Conservation (phyloP, 2,113 vertebrate genomes). For the Lethenteron reissneri region DNA sequence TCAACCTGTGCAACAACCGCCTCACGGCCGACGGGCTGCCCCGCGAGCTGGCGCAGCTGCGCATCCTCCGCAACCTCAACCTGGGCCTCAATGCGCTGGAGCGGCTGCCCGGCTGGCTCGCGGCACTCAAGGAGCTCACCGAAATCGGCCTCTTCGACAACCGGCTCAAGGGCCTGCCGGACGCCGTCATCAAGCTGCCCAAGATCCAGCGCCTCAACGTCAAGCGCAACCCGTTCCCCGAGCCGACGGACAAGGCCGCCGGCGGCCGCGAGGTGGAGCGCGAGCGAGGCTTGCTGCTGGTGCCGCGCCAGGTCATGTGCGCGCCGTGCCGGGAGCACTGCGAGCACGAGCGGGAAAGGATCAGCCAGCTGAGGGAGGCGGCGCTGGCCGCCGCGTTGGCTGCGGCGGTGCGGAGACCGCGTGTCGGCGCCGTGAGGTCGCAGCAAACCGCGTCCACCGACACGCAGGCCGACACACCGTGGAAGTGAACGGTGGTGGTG, state of each 20-base stretch:
- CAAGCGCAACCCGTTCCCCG: slow-evolving; percentile 37
- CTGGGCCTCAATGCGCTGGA: slow-evolving; percentile 61
- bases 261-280: not conserved
- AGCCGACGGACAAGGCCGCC: slow-evolving; percentile 7
- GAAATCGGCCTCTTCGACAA: slow-evolving; percentile 71
- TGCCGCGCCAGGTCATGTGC: no score
- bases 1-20: slow-evolving; percentile 71
- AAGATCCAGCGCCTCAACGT: slow-evolving; percentile 47
- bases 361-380: no score
- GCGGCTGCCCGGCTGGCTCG: slow-evolving; percentile 32
- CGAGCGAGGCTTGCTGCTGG: no score
- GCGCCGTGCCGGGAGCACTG: no score
- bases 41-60: slow-evolving; percentile 34
- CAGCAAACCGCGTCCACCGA: no score
- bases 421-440: no score
- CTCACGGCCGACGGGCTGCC: slow-evolving; percentile 34
- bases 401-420: no score
- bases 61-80: slow-evolving; percentile 40
- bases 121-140: slow-evolving; percentile 28
- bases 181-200: slow-evolving; percentile 27
- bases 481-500: no score
- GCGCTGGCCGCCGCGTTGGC: no score
- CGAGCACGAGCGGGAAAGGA: no score
- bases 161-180: slow-evolving; percentile 30
- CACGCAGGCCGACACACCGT: no score